Evolutionary conservation across 2,797 vertebrate genomes (phyloP), one percentile per base, ranked within the genome.

Genomic region (Gouania willdenowi): DNA sequence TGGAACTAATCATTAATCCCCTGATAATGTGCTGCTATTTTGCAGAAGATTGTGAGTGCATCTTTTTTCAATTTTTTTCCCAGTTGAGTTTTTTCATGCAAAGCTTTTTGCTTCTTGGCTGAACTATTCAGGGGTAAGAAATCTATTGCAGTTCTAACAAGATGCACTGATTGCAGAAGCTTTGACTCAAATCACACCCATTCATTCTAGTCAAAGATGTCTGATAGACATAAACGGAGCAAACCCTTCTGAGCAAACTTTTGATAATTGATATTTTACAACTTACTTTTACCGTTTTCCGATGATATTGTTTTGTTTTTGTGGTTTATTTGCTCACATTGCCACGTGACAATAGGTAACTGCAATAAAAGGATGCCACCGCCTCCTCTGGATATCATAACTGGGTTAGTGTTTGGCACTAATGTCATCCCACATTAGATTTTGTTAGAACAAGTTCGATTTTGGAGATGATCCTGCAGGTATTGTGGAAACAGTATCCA

Each of bases 121-220:
- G 82, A 81, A 76, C 70, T 60, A 22, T 50, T 60, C 51, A 8
- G 4, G 53, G 58, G 51, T 67, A 66, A 71, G 69, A 73, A 75
- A 75, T 77, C 54, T 63, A 66, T 75, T 77, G 77, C 45, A 53
- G 59, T 63, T 77, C 58, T 73, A 81, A 86, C 80, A 86, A 84
- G 74, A 67, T 11, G 0, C 56, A 29, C 80, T 86, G 84, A 86
- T 86, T 86, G 68, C 80, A 66, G 57, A 75, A 52, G 62, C 54
- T 60, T 54, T n/a, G 49, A 68, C 69, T 72, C 69, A 77, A 82
- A 81, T 81, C 61, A 77, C 58, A 61, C 66, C 63, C 66, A 73
- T 86, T 84, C 82, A 81, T 62, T 45, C 20, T 33, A 69, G 26
- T 56, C 55, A 66, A 72, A 65, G 66, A 71, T 68, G 63, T 55